These are phyloP conservation scores for Panzeria rudis DNA, from an alignment of 2,888 invertebrate genomes.

Conservation along the genomic window DNA sequence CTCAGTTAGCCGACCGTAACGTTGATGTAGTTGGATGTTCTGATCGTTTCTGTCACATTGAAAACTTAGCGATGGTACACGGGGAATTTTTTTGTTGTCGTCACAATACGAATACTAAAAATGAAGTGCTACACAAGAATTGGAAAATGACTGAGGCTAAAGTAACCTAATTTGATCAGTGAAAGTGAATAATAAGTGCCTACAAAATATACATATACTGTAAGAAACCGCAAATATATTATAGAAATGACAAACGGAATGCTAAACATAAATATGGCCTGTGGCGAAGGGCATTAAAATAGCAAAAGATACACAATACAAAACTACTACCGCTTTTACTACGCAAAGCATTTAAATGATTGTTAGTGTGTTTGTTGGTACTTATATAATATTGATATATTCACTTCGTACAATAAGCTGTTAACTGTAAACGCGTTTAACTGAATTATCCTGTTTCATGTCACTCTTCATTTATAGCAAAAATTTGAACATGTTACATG, in stretches of 20 bases:
- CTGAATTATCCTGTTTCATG: slow-evolving; percentile 80
- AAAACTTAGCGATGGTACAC: too few species aligned
- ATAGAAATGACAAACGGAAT: neutral
- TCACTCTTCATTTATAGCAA: slow-evolving; percentile 81
- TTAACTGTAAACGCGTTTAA: slow-evolving; percentile 73
- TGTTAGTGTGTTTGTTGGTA: neutral
- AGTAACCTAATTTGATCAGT: too few species aligned
- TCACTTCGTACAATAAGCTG: slow-evolving; percentile 35
- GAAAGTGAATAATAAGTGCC: too few species aligned
- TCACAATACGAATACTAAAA: too few species aligned
- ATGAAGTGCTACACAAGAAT: too few species aligned
- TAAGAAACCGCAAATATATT: too few species aligned
- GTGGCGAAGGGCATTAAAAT: neutral
- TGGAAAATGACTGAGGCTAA: too few species aligned
- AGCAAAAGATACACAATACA: slow-evolving; percentile 20
- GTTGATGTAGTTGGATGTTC: too few species aligned
- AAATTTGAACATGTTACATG: slow-evolving; percentile 58
- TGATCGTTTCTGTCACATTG: too few species aligned
- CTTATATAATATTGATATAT: slow-evolving; percentile 5
- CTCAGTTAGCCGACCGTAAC: too few species aligned
- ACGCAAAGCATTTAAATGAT: slow-evolving; percentile 4
- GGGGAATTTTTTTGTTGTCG: too few species aligned
- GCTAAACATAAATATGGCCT: neutral
- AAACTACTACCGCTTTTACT: neutral
- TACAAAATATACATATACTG: too few species aligned